Evolutionary conservation across 2,113 vertebrate genomes (phyloP).

Genomic region (Calonectris borealis): DNA sequence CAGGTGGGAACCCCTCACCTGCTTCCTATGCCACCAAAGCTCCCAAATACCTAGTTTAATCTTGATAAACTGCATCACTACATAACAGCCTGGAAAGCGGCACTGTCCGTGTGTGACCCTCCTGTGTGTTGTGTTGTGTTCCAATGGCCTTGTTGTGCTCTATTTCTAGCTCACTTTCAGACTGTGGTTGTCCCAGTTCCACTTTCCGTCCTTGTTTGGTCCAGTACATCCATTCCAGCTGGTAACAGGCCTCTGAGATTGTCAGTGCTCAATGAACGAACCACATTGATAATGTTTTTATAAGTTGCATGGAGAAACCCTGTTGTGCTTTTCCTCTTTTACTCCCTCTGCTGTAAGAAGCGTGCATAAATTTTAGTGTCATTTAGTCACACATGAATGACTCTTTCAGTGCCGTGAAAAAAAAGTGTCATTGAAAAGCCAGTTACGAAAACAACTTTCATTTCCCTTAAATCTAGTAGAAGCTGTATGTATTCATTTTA

Average conservation of each 20-base stretch:
- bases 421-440: neutral
- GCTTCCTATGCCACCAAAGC: neutral
- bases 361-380: conserved; percentile 37
- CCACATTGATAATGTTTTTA: conserved; percentile 4
- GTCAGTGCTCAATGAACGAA: conserved; percentile 3
- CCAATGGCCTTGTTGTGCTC: neutral
- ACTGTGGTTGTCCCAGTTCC: neutral
- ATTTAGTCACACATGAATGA: conserved; percentile 38
- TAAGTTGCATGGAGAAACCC: conserved; percentile 11
- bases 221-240: neutral
- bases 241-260: neutral
- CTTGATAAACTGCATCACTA: neutral
- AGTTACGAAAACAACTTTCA: neutral
- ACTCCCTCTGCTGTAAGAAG: conserved; percentile 31
- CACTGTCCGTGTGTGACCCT: neutral
- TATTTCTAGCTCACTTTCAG: neutral
- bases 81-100: neutral
- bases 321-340: conserved; percentile 19
- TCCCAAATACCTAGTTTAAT: neutral
- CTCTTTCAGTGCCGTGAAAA: neutral
- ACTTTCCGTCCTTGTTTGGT: neutral
- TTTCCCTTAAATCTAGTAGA: neutral
- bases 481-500: neutral
- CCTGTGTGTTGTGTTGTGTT: neutral
- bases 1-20: neutral